Base-by-base conservation (phyloP, 1,140 invertebrate genomes). In the Polypedilum pembai region DNA sequence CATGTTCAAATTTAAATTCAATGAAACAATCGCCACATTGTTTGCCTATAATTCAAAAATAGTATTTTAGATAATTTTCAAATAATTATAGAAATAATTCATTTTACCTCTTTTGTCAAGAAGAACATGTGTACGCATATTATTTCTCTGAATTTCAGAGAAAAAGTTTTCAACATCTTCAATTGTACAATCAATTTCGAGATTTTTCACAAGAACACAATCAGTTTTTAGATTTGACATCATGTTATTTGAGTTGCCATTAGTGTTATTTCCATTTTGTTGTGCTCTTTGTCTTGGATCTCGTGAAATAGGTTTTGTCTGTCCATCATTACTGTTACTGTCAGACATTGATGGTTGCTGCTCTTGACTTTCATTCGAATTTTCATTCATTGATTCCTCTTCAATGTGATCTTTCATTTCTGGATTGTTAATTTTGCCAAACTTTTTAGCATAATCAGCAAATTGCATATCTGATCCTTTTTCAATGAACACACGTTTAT, bases 1-100 rank as follows among this genome's bases (percentile, higher is more conserved):
- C 91, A 40, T 88, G 85, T 0, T 82, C 75, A 15, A 85, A 87
- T 8, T 84, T 82, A 79, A 96, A 96, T 79, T 96, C 93, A 77
- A 94, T 92, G 79, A 93, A 94, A 45, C 92, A 94, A 77, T 94
- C 90, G 0, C 94, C 94, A 0, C 88, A 87, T 0, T 91, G 90
- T 75, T 87, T 84, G 12, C 45, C 45, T 56, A 12, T 56, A 56
- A 56, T n/a, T 0, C 3, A 56, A n/a, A 12, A 56, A 1, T 12
- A 12, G 15, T 56, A 56, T 56, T 15, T 56, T 56, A 8, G 8
- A 45, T 33, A 3, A 12, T 56, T 4, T 56, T 12, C 1, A 45
- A 45, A 45, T 8, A 41, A 12, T 33, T 33, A 33, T 33, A 3
- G 24, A 33, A 33, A 3, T 33, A 33, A 33, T 33, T 33, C 24